phyloP scores from a whole-genome alignment of 1,140 invertebrate genomes.

The Cydia splendana region DNA sequence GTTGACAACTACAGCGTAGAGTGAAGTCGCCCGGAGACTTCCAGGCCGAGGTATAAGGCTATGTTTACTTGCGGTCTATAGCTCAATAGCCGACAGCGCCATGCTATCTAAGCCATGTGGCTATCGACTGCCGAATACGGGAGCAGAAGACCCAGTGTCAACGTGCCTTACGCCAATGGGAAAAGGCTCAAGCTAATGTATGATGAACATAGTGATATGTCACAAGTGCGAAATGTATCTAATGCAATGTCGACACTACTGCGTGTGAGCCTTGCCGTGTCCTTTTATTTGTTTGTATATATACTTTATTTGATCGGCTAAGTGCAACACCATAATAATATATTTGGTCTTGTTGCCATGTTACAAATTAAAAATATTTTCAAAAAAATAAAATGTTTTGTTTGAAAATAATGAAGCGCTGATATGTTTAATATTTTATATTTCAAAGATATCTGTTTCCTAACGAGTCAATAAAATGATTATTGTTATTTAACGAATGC shows the following conservation, averaged over 20 bases:
- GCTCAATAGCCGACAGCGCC: neutral
- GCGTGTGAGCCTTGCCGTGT: neutral
- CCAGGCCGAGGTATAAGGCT: neutral
- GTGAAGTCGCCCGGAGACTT: neutral
- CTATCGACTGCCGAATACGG: neutral
- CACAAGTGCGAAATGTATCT: constrained; percentile 13
- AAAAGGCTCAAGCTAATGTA: neutral
- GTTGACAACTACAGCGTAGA: neutral
- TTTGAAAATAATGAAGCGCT: neutral
- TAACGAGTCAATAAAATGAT: neutral
- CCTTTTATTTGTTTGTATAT: neutral
- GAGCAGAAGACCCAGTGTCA: neutral
- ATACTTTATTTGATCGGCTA: neutral
- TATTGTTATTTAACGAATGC: neutral
- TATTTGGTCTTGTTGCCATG: constrained; percentile 1
- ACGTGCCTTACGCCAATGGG: neutral
- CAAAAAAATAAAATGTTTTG: neutral
- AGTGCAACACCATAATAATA: neutral
- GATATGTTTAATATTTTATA: neutral
- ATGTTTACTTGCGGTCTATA: neutral
- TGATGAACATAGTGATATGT: neutral
- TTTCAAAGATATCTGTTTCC: neutral
- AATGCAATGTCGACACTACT: neutral
- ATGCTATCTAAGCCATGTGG: neutral
- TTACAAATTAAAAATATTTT: neutral